Base-by-base conservation (phyloP, 1,140 invertebrate species). In the Euschistus heros region DNA sequence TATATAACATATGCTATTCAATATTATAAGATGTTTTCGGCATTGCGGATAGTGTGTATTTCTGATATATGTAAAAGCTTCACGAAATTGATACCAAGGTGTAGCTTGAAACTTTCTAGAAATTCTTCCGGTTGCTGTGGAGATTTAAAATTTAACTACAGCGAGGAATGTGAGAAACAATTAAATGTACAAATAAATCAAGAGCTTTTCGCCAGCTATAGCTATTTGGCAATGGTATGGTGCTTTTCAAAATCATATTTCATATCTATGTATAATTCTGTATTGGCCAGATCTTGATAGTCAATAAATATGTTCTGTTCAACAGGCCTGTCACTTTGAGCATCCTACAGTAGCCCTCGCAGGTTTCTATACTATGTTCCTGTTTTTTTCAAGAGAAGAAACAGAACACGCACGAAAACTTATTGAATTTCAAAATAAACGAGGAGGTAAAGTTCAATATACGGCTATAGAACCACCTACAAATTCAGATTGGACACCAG, bases 111-210 rank as follows among this genome's bases (percentile, higher is more conserved):
- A 10, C 8, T 37, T 37, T 6, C 10, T 6, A 37, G 33, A 37
- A 37, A 37, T 37, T 37, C 13, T 6, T 6, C 33, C 33, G 33
- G 13, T 37, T 37, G 10, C 33, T 6, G 6, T 10, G 8, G 13
- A 50, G n/a, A 13, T 5, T 27, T 66, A 33, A 42, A 42, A 20
- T 57, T 37, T 15, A 66, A 68, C 77, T 94, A 84, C 74, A 80
- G 86, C 66, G 73, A 79, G 54, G 86, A 88, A 65, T 86, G 84
- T 71, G 91, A 94, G 75, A 79, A 80, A 22, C 83, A 79, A 14
- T 79, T 94, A 27, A 93, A 94, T 73, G 82, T 85, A 61, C 91
- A 94, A 76, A 93, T 94, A 70, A 93, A 93, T 76, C 75, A 91
- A 79, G 91, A 94, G 75, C 73, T 94, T 6, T 83, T 86, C 69